These are phyloP conservation scores for Engraulis encrasicolus DNA, from an alignment of 2,113 vertebrate species.

Conservation along the genomic window DNA sequence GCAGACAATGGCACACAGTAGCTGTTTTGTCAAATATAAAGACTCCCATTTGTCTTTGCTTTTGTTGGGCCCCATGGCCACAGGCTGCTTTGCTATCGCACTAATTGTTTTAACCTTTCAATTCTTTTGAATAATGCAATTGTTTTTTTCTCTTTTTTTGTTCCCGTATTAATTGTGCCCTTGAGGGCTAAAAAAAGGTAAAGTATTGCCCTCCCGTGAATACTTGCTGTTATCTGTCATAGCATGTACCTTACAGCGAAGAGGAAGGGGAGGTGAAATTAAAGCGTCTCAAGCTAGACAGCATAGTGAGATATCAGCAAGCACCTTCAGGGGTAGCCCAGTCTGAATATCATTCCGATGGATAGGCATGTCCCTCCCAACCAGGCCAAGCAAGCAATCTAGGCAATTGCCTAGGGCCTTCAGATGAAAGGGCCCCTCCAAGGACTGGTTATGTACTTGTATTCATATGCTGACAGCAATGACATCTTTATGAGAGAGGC, in stretches of 20 bases:
- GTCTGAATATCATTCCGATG: not conserved
- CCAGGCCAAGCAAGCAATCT: too few relatives aligned
- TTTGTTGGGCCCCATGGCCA: slow-evolving; percentile 51
- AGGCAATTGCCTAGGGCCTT: too few relatives aligned
- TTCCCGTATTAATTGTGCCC: slow-evolving; percentile 61
- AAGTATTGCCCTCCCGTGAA: slow-evolving; percentile 65
- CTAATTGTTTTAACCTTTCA: slow-evolving; percentile 64
- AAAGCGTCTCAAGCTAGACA: slow-evolving; percentile 49
- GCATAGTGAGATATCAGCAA: slow-evolving; percentile 45
- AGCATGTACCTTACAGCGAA: slow-evolving; percentile 49
- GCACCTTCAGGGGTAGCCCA: not conserved
- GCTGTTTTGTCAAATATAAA: slow-evolving; percentile 34
- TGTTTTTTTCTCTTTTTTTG: slow-evolving; percentile 70
- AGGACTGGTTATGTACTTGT: too few relatives aligned
- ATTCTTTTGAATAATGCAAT: slow-evolving; percentile 63
- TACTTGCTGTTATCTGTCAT: slow-evolving; percentile 57
- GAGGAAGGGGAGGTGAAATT: slow-evolving; percentile 53
- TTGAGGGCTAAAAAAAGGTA: slow-evolving; percentile 57
- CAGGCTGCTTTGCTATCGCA: slow-evolving; percentile 47
- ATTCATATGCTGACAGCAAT: not conserved
- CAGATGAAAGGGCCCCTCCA: too few relatives aligned
- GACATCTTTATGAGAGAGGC: too few relatives aligned
- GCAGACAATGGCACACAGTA: slow-evolving; percentile 11
- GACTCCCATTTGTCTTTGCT: slow-evolving; percentile 41
- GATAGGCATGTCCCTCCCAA: too few relatives aligned